Evolutionary conservation across 2,797 vertebrate species (phyloP), one percentile per base, ranked within the genome.

Genomic region (Sylvilagus floridanus): DNA sequence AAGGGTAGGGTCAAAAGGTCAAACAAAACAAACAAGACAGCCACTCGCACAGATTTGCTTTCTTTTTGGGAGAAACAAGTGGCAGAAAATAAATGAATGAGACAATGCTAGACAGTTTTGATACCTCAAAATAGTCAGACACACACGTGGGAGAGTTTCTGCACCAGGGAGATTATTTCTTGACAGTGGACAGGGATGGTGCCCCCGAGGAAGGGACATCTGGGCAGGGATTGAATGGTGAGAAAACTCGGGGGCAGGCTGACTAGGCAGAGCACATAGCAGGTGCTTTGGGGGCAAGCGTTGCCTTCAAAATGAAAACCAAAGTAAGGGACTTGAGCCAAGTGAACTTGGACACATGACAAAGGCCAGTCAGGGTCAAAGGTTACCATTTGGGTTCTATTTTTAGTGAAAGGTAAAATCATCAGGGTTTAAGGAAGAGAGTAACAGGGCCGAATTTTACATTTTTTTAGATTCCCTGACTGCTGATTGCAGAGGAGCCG

Each of bases 361-460:
- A 37, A 88, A 81, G 52, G 13, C 71, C 28, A 1, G 37, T 17
- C 37, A 65, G 63, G 37, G 14, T 47, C 85, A 72, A 2, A 72
- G 52, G 14, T 3, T 35, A 30, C 22, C n/a, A 60, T 54, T 32
- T 66, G 79, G 7, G 37, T 52, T 63, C 79, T 28, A 69, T 54
- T 75, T 76, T 82, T 35, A 57, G 42, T 30, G 21, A 79, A 89
- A 87, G 35, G 26, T 14, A 7, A 76, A 91, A 90, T 77, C 83
- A 95, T 37, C 5, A 12, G 8, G 0, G 42, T 72, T 73, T 89
- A 79, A 79, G 47, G 16, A 81, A 12, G 9, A 68, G 54, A 68
- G 42, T 28, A 69, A 22, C 35, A 35, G 9, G 16, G 16, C 24
- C 21, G 69, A 50, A 62, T 89, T 32, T 86, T 13, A 66, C 3